These are phyloP conservation scores for Apodemus agrarius DNA, from an alignment of 2,797 vertebrate genomes.

Conservation along the genomic window DNA sequence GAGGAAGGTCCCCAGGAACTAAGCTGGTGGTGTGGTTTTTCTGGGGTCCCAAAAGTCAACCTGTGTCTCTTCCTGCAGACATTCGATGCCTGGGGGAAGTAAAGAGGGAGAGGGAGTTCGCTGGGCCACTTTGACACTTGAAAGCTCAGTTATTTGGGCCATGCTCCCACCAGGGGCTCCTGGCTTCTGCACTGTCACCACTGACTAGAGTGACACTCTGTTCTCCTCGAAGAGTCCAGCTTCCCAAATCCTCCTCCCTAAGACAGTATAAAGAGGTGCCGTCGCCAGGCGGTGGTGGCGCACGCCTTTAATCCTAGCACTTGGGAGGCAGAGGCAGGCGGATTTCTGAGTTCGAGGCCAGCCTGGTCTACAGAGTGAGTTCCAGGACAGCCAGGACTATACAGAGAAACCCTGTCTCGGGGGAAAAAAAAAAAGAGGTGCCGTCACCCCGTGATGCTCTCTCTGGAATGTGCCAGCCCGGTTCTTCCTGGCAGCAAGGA, in stretches of 20 bases:
- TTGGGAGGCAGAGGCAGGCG: no score
- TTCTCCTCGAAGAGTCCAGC: background rate
- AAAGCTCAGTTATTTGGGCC: background rate
- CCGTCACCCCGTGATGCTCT: accelerated
- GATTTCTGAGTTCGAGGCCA: no score
- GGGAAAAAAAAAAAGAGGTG: no score
- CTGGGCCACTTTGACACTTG: accelerated
- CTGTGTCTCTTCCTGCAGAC: background rate
- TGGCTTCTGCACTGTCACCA: background rate
- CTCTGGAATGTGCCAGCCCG: background rate
- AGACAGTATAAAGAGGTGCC: background rate
- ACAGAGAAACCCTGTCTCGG: no score
- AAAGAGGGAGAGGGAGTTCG: accelerated
- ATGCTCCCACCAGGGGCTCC: background rate
- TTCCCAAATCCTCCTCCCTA: background rate
- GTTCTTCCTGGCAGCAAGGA: background rate
- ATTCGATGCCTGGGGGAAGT: background rate
- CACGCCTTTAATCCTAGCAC: no score
- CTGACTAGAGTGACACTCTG: accelerated
- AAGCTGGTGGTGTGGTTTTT: background rate
- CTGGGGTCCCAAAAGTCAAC: background rate
- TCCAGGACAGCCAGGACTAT: no score
- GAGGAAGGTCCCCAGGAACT: background rate
- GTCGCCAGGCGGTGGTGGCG: no score
- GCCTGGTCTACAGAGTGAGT: no score